These are phyloP conservation scores for Cyprinodon diabolis DNA, from an alignment of 2,797 vertebrate species.

Conservation along the genomic window DNA sequence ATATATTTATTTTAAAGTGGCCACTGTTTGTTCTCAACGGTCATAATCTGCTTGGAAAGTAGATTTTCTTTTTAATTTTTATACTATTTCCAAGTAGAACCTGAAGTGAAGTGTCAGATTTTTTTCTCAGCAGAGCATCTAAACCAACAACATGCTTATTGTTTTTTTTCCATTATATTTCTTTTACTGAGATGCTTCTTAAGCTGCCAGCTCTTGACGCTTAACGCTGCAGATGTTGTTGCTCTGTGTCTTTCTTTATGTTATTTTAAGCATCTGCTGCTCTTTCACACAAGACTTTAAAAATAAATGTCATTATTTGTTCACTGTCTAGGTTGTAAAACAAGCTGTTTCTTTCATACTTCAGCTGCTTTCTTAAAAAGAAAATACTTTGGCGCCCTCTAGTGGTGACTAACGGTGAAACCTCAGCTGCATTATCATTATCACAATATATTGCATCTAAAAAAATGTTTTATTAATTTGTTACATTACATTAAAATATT, in stretches of 20 bases:
- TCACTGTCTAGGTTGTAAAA: neutral
- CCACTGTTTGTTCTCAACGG: neutral
- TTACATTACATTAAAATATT: neutral
- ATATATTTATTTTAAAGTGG: neutral
- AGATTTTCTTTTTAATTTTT: neutral
- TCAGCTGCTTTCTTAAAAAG: neutral
- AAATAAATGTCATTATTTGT: neutral
- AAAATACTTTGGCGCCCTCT: conserved; percentile 43
- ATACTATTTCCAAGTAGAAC: neutral
- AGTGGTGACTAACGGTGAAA: conserved; percentile 26
- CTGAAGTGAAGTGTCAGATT: neutral
- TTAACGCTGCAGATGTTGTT: conserved; percentile 8
- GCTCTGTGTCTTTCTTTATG: neutral
- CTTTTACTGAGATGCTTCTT: neutral
- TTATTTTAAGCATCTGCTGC: conserved; percentile 5
- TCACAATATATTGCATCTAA: neutral
- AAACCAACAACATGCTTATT: conserved; percentile 8
- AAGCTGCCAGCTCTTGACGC: conserved; percentile 15
- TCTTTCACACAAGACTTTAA: neutral
- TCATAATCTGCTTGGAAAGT: neutral
- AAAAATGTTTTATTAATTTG: neutral
- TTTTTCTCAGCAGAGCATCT: neutral
- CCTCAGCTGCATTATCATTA: neutral
- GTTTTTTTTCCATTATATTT: neutral
- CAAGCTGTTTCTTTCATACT: neutral